Base-by-base conservation (phyloP, 2,888 invertebrate genomes). In the Caenorhabditis sp. region DNA sequence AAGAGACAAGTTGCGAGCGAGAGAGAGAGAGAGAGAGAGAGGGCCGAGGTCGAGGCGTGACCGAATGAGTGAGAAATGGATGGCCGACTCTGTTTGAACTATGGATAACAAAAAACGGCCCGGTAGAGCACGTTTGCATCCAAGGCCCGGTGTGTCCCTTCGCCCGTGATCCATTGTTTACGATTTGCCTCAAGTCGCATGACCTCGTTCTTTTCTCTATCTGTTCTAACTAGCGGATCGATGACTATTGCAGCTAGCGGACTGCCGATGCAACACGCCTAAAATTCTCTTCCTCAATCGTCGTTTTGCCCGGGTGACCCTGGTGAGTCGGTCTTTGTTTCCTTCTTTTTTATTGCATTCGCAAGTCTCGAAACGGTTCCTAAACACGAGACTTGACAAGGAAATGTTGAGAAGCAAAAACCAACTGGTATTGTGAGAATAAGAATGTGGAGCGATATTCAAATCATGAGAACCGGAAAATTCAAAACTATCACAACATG, bases 21-120 rank as follows among this genome's bases (percentile, higher is more conserved):
- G n/a, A n/a, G n/a, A n/a, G n/a, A n/a, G n/a, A n/a, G n/a, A n/a
- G n/a, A n/a, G n/a, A n/a, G n/a, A n/a, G n/a, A 56, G 58, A 52
- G 63, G 63, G 43, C 48, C 43, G 63, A 58, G 72, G 72, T 72
- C 58, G 72, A 56, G 45, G 63, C 72, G 72, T 72, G 72, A 72
- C 72, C 46, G 72, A 72, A 63, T 43, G 56, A 72, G 72, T 72
- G 72, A 72, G 63, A 72, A 72, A 63, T 63, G 50, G 62, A n/a
- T n/a, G n/a, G n/a, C n/a, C 37, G 43, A 55, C 58, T 72, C 50
- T 72, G 50, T 72, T 72, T 72, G 72, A 63, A 72, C 63, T 72
- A 58, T 50, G 56, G 43, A 71, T 71, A 41, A 24, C 27, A 52
- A 35, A 26, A 52, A 24, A 48, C 45, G 9, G 46, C 35, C 35